phyloP scores from a whole-genome alignment of 2,797 vertebrate genomes.

The Pseudomugil gertrudae region DNA sequence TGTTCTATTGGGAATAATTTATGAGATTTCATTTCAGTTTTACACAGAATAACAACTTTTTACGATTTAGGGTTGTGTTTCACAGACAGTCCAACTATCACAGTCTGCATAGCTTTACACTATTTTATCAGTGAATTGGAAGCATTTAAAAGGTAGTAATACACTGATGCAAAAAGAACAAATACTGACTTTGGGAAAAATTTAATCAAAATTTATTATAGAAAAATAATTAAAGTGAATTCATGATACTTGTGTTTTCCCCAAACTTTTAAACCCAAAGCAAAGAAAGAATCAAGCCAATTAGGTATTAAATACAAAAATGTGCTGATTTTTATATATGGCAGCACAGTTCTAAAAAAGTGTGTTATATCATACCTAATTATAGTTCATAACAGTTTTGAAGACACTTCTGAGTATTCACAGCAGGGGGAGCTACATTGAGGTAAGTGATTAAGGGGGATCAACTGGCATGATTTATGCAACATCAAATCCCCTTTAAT shows the following conservation, averaged over 20 bases:
- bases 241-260: no score
- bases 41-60: not conserved
- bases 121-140: slow-evolving; percentile 6
- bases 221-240: no score
- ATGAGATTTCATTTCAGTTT: not conserved
- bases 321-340: no score
- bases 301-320: not conserved
- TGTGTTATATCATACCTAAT: slow-evolving; percentile 31
- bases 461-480: slow-evolving; percentile 25
- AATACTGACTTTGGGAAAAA: not conserved
- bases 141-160: not conserved
- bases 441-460: slow-evolving; percentile 12
- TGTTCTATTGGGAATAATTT: not conserved
- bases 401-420: slow-evolving; percentile 16
- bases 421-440: not conserved
- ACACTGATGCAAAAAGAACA: slow-evolving; percentile 11
- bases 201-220: not conserved
- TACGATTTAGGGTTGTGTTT: no score
- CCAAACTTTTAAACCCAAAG: no score
- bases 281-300: not conserved
- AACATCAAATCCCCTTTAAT: slow-evolving; percentile 39
- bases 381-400: slow-evolving; percentile 30
- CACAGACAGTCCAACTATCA: not conserved
- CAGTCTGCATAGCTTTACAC: slow-evolving; percentile 9
- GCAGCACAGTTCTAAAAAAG: no score